A percentile compares a stretch with the other conserved stretches of the same genome.
phyloP scores from a whole-genome alignment of 2,888 invertebrate genomes.

The Hartigia nigra region DNA sequence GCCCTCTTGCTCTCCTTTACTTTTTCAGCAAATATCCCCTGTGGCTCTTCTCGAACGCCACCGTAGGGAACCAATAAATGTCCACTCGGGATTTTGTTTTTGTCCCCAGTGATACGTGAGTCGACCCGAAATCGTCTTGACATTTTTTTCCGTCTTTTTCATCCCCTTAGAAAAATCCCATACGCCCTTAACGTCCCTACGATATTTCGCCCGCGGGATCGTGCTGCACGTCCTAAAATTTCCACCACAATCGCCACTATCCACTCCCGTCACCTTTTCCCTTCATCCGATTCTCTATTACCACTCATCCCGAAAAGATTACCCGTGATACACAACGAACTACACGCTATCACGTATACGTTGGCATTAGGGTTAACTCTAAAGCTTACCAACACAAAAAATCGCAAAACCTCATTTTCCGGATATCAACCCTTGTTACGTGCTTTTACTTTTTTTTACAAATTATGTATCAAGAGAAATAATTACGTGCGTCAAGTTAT shows the following conservation, averaged over 20 bases:
- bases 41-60: neutral
- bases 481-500: neutral
- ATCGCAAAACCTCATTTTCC: neutral
- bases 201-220: neutral
- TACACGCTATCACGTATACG: neutral
- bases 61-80: conserved; percentile 1
- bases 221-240: neutral
- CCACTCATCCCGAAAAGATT: neutral
- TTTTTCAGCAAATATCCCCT: neutral
- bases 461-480: too few relatives aligned
- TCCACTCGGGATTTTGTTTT: conserved; percentile 4
- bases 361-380: neutral
- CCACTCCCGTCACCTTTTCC: neutral
- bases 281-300: neutral
- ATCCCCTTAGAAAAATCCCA: neutral
- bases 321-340: neutral
- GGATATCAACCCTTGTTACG: neutral
- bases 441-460: neutral
- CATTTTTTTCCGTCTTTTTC: neutral
- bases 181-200: neutral
- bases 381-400: neutral
- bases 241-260: neutral
- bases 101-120: conserved; percentile 4
- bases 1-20: neutral
- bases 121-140: neutral